A percentile compares a stretch with the other conserved stretches of the same genome.
Evolutionary conservation across 1,140 invertebrate genomes (phyloP).

Genomic region (Pentalonia nigronervosa): DNA sequence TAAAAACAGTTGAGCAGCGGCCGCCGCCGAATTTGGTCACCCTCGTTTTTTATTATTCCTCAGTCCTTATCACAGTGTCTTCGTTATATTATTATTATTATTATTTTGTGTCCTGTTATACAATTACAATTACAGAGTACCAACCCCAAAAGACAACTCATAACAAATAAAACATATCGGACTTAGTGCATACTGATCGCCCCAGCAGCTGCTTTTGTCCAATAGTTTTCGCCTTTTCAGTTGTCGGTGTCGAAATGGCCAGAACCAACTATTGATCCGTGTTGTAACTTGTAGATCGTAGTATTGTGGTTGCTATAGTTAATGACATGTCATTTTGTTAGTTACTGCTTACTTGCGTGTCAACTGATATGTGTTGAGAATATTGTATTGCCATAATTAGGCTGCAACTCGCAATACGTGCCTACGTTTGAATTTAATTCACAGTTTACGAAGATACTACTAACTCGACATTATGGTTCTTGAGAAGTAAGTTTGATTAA

Average conservation of each 20-base stretch:
- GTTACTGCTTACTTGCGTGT: background rate
- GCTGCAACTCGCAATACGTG: background rate
- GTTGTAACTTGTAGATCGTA: background rate
- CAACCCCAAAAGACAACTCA: too few species aligned
- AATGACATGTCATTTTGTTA: background rate
- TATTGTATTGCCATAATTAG: background rate
- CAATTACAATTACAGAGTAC: too few species aligned
- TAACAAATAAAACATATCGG: too few species aligned
- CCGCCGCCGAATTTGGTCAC: too few species aligned
- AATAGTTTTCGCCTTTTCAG: background rate
- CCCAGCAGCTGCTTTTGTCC: too few species aligned
- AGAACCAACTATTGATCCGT: background rate
- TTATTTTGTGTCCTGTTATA: too few species aligned
- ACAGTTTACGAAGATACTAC: background rate
- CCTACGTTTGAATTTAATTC: background rate
- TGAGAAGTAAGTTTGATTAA: constrained; percentile 53
- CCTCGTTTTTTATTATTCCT: too few species aligned
- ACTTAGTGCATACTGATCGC: too few species aligned
- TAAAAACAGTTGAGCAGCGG: too few species aligned
- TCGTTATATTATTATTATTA: too few species aligned
- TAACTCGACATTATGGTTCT: constrained; percentile 41
- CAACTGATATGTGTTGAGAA: background rate
- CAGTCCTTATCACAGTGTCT: too few species aligned
- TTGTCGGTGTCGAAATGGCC: background rate
- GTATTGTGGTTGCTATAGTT: background rate